Conservation (phyloP, 2,113 vertebrate species). For the Myocastor coypus region DNA sequence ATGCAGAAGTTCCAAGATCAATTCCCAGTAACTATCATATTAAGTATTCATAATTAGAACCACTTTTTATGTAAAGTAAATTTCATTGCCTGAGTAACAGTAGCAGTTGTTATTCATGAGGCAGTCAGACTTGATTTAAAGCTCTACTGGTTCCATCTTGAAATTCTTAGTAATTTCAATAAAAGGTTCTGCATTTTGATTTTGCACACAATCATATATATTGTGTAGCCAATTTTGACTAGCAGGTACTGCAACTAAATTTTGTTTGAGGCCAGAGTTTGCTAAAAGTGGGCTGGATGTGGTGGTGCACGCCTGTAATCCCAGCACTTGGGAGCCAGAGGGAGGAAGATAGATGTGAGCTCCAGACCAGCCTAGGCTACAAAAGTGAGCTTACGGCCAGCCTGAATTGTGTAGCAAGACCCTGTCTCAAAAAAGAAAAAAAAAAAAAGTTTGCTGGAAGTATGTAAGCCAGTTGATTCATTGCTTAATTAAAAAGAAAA, state of each 20-base stretch:
- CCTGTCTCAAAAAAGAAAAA: background rate
- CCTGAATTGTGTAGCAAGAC: too few relatives aligned
- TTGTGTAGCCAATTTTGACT: background rate
- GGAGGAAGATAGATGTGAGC: too few relatives aligned
- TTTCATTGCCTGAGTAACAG: constrained; percentile 37
- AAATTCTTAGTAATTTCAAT: constrained; percentile 54
- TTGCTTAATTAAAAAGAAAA: background rate
- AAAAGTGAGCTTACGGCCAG: too few relatives aligned
- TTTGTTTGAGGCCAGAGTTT: constrained; percentile 40
- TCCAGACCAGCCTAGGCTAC: too few relatives aligned
- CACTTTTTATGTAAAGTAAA: background rate
- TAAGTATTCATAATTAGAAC: constrained; percentile 68
- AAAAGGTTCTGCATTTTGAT: background rate
- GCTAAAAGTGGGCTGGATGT: background rate
- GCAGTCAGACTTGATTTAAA: background rate
- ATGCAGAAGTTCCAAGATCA: constrained; percentile 80
- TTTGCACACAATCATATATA: background rate
- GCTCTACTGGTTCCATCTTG: background rate
- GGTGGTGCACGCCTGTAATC: too few relatives aligned
- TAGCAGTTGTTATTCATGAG: background rate
- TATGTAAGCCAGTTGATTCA: background rate
- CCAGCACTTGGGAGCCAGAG: too few relatives aligned
- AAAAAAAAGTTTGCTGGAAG: background rate
- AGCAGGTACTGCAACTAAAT: background rate
- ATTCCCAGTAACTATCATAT: constrained; percentile 79